Percentiles rank a stretch among this genome's conserved stretches.
These are phyloP conservation scores for Hyla sarda DNA, from an alignment of 2,113 vertebrate genomes.

Conservation along the genomic window DNA sequence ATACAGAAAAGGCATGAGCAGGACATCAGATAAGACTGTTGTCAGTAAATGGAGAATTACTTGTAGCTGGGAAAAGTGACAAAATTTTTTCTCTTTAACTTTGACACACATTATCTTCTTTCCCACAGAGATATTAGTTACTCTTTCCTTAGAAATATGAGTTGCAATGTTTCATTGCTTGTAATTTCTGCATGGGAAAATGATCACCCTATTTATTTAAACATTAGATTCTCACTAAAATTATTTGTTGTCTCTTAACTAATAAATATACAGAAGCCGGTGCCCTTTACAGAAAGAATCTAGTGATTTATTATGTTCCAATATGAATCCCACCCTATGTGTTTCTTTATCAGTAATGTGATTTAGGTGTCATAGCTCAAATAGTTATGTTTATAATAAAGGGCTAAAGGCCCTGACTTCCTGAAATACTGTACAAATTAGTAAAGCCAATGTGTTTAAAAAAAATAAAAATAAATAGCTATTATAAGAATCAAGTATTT, in stretches of 20 bases:
- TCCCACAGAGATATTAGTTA: conserved; percentile 50
- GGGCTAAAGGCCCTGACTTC: background rate
- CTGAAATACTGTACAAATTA: background rate
- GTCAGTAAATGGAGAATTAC: conserved; percentile 28
- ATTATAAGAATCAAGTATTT: too few relatives aligned
- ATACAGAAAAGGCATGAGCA: conserved; percentile 11
- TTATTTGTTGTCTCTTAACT: background rate
- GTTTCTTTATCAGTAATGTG: background rate
- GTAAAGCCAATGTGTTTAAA: background rate
- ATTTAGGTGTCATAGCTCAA: background rate
- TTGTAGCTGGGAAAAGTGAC: conserved; percentile 40
- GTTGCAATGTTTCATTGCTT: conserved; percentile 33
- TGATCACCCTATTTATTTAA: conserved; percentile 17
- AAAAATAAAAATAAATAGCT: background rate
- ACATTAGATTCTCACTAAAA: conserved; percentile 22
- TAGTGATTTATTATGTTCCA: background rate
- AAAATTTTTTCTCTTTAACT: conserved; percentile 36
- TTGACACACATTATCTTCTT: conserved; percentile 41
- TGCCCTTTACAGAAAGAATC: background rate
- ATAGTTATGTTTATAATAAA: background rate
- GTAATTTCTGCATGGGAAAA: conserved; percentile 38
- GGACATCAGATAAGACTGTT: conserved; percentile 44
- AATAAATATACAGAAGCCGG: conserved; percentile 2
- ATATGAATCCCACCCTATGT: background rate
- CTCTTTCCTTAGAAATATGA: conserved; percentile 35